Base-by-base conservation (phyloP, 2,888 invertebrate genomes). In the Tanypteryx hageni region DNA sequence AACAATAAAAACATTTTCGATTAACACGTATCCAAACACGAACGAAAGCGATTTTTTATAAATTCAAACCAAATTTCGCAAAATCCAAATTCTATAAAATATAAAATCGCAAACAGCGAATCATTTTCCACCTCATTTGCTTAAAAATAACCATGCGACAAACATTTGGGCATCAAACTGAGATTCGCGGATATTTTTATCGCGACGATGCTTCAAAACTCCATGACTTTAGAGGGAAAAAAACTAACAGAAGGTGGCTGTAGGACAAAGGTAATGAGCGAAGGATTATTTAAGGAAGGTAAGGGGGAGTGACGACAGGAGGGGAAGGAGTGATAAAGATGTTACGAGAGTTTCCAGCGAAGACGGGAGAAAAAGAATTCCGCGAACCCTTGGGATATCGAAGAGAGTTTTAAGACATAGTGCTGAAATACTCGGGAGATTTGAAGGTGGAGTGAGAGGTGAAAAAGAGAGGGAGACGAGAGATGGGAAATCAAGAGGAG, bases 371-470 rank as follows among this genome's bases (percentile, higher is more conserved):
- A 76, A 27, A 76, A 14, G 76, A 76, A 76, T 76, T 27, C 27
- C 76, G 27, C 22, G 76, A 22, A 22, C 68, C 68, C 68, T 22
- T n/a, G 68, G 76, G 76, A 76, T 27, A 76, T 76, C 27, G 76
- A 22, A 76, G 22, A 76, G 22, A 68, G 68, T 68, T 68, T 68
- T 68, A 76, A 76, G 76, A 76, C 27, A 76, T 76, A 76, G 76
- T 76, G 76, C 76, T 27, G 76, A 76, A 76, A 76, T 76, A 76
- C 76, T 86, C 22, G 27, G 22, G 86, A 64, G 86, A 18, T 10
- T 56, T 11, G 56, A 57, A 57, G 84, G 16, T 57, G 58, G 84
- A 56, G 56, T 11, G 57, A 44, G 57, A 27, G 85, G 82, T 3
- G 44, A 16, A 44, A 14, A 9, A 18, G 82, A 14, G 11, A 4